phyloP scores from a whole-genome alignment of 2,888 invertebrate species.

The Heliconius ethilla region DNA sequence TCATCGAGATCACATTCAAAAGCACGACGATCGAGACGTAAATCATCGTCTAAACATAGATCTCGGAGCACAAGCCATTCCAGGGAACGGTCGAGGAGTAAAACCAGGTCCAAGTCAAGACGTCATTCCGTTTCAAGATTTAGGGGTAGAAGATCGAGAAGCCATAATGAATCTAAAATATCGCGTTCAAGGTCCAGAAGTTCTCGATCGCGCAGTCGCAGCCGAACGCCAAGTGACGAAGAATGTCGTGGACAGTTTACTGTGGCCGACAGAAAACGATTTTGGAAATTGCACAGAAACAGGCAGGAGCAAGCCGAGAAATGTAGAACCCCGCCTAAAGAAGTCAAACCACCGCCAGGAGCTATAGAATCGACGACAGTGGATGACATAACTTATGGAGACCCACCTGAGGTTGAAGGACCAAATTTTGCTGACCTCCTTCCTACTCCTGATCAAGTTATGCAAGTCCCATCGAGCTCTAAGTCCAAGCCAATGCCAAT shows the following conservation, averaged over 20 bases:
- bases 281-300: constrained; percentile 71
- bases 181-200: constrained; percentile 61
- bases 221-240: constrained; percentile 63
- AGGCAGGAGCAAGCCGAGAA: constrained; percentile 61
- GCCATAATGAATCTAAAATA: constrained; percentile 53
- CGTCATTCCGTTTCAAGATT: constrained; percentile 47
- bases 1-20: constrained; percentile 58
- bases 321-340: constrained; percentile 64
- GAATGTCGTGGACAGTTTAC: constrained; percentile 76
- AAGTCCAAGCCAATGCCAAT: constrained; percentile 82
- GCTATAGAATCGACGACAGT: constrained; percentile 63
- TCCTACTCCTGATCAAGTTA: constrained; percentile 59
- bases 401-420: constrained; percentile 74
- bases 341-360: constrained; percentile 71
- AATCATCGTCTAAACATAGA: constrained; percentile 54
- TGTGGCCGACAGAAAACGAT: constrained; percentile 73
- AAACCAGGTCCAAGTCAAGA: constrained; percentile 47
- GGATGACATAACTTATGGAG: constrained; percentile 73
- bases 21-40: constrained; percentile 50
- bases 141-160: constrained; percentile 52
- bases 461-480: constrained; percentile 62
- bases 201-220: constrained; percentile 58
- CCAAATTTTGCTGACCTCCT: constrained; percentile 74
- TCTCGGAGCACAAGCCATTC: constrained; percentile 60
- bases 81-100: constrained; percentile 53